Conservation (phyloP, 1,140 invertebrate species). For the Leptinotarsa undecemlineata region DNA sequence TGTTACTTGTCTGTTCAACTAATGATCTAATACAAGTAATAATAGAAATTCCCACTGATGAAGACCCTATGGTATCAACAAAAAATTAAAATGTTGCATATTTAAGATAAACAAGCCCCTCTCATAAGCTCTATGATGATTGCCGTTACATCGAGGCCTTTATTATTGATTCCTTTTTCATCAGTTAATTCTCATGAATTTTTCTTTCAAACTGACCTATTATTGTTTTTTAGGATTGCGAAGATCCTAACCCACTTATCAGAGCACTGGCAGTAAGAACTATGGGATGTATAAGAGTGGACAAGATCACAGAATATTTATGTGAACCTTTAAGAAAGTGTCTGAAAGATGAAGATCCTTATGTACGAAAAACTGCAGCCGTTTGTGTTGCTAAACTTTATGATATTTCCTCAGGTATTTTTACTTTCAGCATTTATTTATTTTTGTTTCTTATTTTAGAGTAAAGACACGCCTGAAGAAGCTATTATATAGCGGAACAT, state of each 20-base stretch:
- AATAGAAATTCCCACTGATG: too few relatives aligned
- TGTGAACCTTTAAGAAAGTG: conserved; percentile 99
- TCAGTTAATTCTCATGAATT: background rate
- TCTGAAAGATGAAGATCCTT: conserved; percentile 98
- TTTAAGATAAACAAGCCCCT: too few relatives aligned
- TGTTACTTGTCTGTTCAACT: too few relatives aligned
- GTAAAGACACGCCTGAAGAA: too few relatives aligned
- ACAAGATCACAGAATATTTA: conserved; percentile 99
- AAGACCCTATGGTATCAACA: too few relatives aligned
- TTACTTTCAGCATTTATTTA: too few relatives aligned
- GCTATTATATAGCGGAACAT: too few relatives aligned
- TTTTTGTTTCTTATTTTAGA: too few relatives aligned
- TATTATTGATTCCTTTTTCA: background rate
- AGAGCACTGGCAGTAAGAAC: conserved; percentile 97
- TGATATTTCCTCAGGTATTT: conserved; percentile 86
- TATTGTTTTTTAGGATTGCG: conserved; percentile 82
- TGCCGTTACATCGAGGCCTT: too few relatives aligned
- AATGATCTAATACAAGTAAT: too few relatives aligned
- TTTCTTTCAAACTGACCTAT: background rate
- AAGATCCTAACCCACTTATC: conserved; percentile 99
- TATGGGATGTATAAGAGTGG: conserved; percentile 99
- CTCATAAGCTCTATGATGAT: too few relatives aligned
- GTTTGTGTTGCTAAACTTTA: conserved; percentile 99
- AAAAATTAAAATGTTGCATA: too few relatives aligned
- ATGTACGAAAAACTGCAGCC: conserved; percentile 98